A percentile compares a stretch with the other conserved stretches of the same genome.
Conservation (phyloP, 2,888 invertebrate genomes). For the Chalcosyrphus nemorum region DNA sequence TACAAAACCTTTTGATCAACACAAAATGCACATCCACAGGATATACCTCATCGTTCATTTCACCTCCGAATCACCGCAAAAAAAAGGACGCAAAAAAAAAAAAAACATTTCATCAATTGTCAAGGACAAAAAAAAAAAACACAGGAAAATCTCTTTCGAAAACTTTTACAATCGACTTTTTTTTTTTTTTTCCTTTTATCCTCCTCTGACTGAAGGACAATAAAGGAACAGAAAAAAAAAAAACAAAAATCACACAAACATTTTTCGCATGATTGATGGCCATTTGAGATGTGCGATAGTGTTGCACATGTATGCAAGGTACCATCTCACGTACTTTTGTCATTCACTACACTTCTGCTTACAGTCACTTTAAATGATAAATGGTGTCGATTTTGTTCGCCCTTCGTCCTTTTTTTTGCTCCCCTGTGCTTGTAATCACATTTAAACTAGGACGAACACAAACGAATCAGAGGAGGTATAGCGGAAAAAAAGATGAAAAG, state of each 20-base stretch:
- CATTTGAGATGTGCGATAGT: constrained; percentile 41
- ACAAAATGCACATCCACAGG: background rate
- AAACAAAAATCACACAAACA: background rate
- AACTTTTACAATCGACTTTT: constrained; percentile 40
- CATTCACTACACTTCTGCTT: constrained; percentile 32
- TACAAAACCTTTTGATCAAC: background rate
- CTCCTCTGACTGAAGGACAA: background rate
- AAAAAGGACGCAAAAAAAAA: background rate
- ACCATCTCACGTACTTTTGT: constrained; percentile 31
- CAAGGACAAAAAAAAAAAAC: constrained; percentile 6
- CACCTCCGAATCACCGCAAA: background rate
- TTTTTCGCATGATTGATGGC: constrained; percentile 61
- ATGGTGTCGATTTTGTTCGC: constrained; percentile 57
- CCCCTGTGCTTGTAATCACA: no score
- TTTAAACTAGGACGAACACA: constrained; percentile 33
- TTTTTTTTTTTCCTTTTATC: background rate
- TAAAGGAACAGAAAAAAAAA: background rate
- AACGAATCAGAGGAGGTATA: constrained; percentile 6
- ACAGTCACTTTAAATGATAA: constrained; percentile 52
- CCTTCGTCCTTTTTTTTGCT: constrained; percentile 1
- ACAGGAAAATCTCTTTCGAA: constrained; percentile 9
- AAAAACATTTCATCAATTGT: constrained; percentile 24
- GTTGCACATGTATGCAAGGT: constrained; percentile 62
- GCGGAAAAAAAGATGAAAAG: background rate
- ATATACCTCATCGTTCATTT: background rate